These are phyloP conservation scores for Pogonophryne albipinna DNA, from an alignment of 2,797 vertebrate species.

Conservation along the genomic window DNA sequence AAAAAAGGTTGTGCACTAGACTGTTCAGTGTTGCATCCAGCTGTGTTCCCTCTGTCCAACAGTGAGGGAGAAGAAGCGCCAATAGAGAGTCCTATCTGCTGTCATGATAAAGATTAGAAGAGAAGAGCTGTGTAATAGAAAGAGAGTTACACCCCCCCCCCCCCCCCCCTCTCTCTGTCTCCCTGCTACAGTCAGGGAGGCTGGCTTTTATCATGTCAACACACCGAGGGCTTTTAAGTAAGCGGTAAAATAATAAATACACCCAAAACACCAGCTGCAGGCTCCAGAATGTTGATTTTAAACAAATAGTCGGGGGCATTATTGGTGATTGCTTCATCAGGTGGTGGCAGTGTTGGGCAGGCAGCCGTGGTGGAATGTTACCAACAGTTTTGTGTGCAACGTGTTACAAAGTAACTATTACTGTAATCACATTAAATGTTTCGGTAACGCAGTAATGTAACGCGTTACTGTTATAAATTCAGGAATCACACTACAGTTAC, in stretches of 20 bases:
- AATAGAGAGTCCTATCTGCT: constrained; percentile 21
- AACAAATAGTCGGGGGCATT: constrained; percentile 51
- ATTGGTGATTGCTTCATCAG: constrained; percentile 90
- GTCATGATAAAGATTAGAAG: constrained; percentile 12
- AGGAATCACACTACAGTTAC: too few relatives aligned
- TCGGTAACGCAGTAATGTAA: too few relatives aligned
- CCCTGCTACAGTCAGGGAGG: constrained; percentile 76
- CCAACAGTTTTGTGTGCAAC: too few relatives aligned
- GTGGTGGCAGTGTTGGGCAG: constrained; percentile 56
- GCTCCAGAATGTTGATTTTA: constrained; percentile 57
- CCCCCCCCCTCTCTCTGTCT: constrained; percentile 80
- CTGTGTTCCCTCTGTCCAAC: constrained; percentile 11
- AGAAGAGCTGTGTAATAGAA: neutral
- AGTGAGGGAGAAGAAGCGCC: neutral
- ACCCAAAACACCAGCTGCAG: constrained; percentile 86
- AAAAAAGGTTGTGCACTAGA: neutral
- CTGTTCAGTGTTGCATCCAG: constrained; percentile 9
- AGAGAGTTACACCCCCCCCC: constrained; percentile 72
- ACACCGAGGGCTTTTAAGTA: constrained; percentile 90
- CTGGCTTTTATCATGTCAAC: constrained; percentile 89
- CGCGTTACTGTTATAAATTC: too few relatives aligned
- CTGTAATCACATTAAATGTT: too few relatives aligned
- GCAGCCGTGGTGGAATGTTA: neutral
- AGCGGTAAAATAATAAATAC: constrained; percentile 92
- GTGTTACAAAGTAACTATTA: too few relatives aligned